phyloP scores from a whole-genome alignment of 2,888 invertebrate species.

The Leucophenga montana region DNA sequence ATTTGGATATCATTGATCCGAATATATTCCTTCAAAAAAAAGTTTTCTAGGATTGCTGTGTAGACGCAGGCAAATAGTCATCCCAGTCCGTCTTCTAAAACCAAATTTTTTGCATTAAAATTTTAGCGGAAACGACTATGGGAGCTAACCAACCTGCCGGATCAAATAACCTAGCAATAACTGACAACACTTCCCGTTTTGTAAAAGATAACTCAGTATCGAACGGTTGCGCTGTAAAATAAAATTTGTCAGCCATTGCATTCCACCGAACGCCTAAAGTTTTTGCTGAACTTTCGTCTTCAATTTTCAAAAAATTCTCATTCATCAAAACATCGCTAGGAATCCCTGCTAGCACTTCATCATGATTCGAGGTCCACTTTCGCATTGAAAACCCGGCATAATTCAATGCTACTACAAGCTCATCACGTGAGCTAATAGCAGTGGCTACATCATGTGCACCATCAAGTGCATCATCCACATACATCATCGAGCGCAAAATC shows the following conservation, averaged over 20 bases:
- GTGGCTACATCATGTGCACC: constrained; percentile 34
- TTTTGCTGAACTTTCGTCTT: constrained; percentile 26
- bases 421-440: constrained; percentile 16
- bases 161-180: constrained; percentile 10
- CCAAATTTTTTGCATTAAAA: constrained; percentile 26
- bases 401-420: not conserved
- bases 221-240: not conserved
- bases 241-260: constrained; percentile 18
- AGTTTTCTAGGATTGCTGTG: not conserved
- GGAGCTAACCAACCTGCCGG: constrained; percentile 22
- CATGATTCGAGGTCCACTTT: constrained; percentile 1
- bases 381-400: constrained; percentile 35
- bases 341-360: too few relatives aligned
- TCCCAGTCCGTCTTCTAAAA: constrained; percentile 26
- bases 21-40: not conserved
- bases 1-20: too few relatives aligned
- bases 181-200: constrained; percentile 4
- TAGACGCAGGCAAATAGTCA: not conserved
- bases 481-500: constrained; percentile 27
- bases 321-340: not conserved
- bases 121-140: constrained; percentile 24
- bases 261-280: constrained; percentile 32
- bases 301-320: constrained; percentile 21
- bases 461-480: constrained; percentile 40
- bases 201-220: not conserved